Evolutionary conservation across 2,888 invertebrate species (phyloP), one percentile per base, ranked within the genome.

Genomic region (Rutpela maculata): DNA sequence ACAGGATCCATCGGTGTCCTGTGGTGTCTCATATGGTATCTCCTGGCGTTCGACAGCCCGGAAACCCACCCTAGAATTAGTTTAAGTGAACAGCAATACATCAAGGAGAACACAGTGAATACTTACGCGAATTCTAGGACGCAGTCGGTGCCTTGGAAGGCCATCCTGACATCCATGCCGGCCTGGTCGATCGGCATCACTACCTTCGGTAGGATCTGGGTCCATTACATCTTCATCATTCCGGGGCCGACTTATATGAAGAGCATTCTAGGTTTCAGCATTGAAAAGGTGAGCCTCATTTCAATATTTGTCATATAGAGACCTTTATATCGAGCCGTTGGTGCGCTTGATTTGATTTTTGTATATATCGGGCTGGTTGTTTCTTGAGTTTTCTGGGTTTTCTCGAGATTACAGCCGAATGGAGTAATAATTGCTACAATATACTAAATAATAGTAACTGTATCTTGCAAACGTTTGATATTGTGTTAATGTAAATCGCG

Each of bases 141-240:
- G 81, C 89, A 90, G 80, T 89, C 90, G 74, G 94, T 94, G 15
- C 94, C 94, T 2, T 95, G 94, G 94, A 90, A 89, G 79, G 89
- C 91, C 3, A 94, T 95, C 79, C 90, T 94, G 60, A 92, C 90
- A 19, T 94, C 94, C 0, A 87, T 92, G 87, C 93, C 94, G 0
- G 93, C 93, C 2, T 94, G 94, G 94, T 91, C 93, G 0, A 94
- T 95, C 84, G 94, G 93, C 11, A 91, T 94, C 56, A 94, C 94
- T 1, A 95, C 94, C 0, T 95, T 94, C 84, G 94, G 94, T n/a
- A 90, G 94, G 69, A 94, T 95, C 86, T 95, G 94, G 94, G 92
- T 94, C 6, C 94, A 94, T 86, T 95, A 95, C 85, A 92, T 93
- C 26, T 94, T 94, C 87, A 94, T 95, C 86, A 92, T 93, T 84